Conservation (phyloP, 2,797 vertebrate genomes). For the Urosaurus nigricauda region DNA sequence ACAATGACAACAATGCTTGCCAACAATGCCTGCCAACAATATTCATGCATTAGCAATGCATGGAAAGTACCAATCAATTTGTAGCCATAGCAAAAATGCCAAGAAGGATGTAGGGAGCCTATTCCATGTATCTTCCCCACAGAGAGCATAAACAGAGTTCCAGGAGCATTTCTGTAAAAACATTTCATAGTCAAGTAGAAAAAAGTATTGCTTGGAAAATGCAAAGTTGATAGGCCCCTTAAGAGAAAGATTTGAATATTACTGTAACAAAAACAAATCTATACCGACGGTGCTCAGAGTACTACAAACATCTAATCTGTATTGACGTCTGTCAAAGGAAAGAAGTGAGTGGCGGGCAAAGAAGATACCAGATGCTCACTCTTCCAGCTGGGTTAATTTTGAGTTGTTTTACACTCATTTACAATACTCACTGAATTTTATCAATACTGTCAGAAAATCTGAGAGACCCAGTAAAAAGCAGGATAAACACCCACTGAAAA, state of each 20-base stretch:
- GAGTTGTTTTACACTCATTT: background rate
- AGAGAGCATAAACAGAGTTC: too few species aligned
- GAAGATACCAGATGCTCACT: background rate
- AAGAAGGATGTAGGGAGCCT: too few species aligned
- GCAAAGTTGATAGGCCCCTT: background rate
- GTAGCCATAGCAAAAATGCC: too few species aligned
- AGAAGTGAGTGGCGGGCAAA: background rate
- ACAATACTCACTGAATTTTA: background rate
- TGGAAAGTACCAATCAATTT: too few species aligned
- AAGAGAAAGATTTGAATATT: background rate
- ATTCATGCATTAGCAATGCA: too few species aligned
- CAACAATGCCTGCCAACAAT: too few species aligned
- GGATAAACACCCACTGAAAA: too few species aligned
- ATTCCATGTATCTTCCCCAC: too few species aligned
- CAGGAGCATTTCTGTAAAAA: background rate
- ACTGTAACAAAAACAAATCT: background rate
- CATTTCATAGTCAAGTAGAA: background rate
- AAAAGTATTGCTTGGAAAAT: background rate
- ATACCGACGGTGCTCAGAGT: background rate
- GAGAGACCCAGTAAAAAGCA: too few species aligned
- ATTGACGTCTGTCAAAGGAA: background rate
- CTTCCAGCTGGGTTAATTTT: background rate
- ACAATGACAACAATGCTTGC: too few species aligned
- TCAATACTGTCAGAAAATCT: too few species aligned
- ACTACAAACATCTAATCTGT: background rate